Conservation (phyloP, 2,797 vertebrate species). For the Micropoecilia bifurca region DNA sequence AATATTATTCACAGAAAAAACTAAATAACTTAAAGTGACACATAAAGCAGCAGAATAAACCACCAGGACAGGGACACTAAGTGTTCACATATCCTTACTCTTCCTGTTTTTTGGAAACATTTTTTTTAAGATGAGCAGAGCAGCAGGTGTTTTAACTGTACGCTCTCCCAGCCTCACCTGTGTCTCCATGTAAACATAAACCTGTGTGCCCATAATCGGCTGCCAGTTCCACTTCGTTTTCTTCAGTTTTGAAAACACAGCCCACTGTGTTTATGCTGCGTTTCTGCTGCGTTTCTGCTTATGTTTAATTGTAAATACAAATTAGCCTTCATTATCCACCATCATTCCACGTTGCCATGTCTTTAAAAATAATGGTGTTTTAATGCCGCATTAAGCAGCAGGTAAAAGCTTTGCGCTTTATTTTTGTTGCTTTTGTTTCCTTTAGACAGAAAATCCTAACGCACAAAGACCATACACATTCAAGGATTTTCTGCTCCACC, state of each 20-base stretch:
- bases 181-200: constrained; percentile 49
- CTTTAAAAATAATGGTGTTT: constrained; percentile 20
- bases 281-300: constrained; percentile 35
- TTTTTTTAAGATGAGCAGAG: background rate
- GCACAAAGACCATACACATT: constrained; percentile 95
- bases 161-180: constrained; percentile 35
- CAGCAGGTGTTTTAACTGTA: constrained; percentile 17
- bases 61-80: background rate
- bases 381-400: constrained; percentile 9
- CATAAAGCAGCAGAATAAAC: background rate
- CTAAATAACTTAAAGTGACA: background rate
- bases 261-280: constrained; percentile 57
- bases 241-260: constrained; percentile 70
- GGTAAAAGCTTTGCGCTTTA: constrained; percentile 32
- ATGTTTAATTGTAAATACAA: constrained; percentile 70
- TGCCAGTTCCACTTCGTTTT: constrained; percentile 66
- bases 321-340: constrained; percentile 32
- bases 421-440: constrained; percentile 21
- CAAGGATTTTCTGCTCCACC: constrained; percentile 98
- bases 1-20: background rate
- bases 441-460: constrained; percentile 95
- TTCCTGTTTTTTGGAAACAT: background rate
- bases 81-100: background rate
- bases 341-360: constrained; percentile 18
- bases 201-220: constrained; percentile 45